Conservation (phyloP, 2,888 invertebrate species). For the Nymphalis c-album region DNA sequence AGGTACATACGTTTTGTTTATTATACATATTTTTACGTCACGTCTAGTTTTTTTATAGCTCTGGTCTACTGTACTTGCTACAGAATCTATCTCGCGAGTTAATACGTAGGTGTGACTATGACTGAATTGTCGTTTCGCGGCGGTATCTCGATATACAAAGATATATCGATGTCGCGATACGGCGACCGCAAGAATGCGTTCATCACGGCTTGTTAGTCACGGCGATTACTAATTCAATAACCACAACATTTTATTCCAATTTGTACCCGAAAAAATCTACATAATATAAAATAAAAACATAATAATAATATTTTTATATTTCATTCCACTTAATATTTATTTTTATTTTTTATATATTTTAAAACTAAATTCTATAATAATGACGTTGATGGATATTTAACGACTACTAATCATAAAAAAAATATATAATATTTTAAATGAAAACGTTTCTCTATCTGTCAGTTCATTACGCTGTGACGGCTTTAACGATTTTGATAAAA, state of each 20-base stretch:
- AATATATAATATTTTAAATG: no score
- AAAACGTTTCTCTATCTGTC: no score
- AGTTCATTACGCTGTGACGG: no score
- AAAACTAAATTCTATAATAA: no score
- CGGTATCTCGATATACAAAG: slow-evolving; percentile 34
- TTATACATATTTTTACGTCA: background rate
- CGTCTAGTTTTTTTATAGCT: no score
- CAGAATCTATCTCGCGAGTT: background rate
- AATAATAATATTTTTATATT: no score
- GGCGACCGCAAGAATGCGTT: slow-evolving; percentile 63
- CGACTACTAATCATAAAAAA: no score
- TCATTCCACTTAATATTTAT: no score
- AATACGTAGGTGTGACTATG: slow-evolving; percentile 8
- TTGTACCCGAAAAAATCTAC: slow-evolving; percentile 1
- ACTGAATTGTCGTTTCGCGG: slow-evolving; percentile 26
- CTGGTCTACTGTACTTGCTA: no score
- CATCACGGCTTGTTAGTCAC: slow-evolving; percentile 63
- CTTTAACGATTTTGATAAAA: no score
- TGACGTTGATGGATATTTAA: no score
- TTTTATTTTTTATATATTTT: no score
- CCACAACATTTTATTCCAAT: slow-evolving; percentile 36
- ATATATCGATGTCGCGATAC: slow-evolving; percentile 41
- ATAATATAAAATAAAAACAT: background rate
- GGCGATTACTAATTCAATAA: slow-evolving; percentile 62
- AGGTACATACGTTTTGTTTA: background rate